A percentile compares a stretch with the other conserved stretches of the same genome.
phyloP scores from a whole-genome alignment of 2,113 vertebrate species.

The human region GRCh38 chr6:38356501-38357000 shows the following conservation, averaged over 20 bases:
- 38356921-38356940: not conserved
- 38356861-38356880: not conserved
- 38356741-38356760: not conserved
- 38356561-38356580: constrained; percentile 20
- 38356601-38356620: not conserved
- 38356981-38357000: not conserved
- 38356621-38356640: not conserved
- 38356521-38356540: not conserved
- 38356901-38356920: rapidly evolving
- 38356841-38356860: not conserved
- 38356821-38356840: constrained; percentile 1
- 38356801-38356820: not conserved
- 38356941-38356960: rapidly evolving
- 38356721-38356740: not conserved
- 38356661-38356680: not conserved
- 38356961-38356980: not conserved
- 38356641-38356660: not conserved
- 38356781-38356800: constrained; percentile 18
- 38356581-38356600: not conserved
- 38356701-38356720: not conserved
- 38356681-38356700: not conserved
- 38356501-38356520: not conserved
- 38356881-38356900: not conserved
- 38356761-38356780: not conserved
- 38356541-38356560: not conserved